These are phyloP conservation scores for Augiades crinisus DNA, from an alignment of 2,888 invertebrate genomes.

Conservation along the genomic window DNA sequence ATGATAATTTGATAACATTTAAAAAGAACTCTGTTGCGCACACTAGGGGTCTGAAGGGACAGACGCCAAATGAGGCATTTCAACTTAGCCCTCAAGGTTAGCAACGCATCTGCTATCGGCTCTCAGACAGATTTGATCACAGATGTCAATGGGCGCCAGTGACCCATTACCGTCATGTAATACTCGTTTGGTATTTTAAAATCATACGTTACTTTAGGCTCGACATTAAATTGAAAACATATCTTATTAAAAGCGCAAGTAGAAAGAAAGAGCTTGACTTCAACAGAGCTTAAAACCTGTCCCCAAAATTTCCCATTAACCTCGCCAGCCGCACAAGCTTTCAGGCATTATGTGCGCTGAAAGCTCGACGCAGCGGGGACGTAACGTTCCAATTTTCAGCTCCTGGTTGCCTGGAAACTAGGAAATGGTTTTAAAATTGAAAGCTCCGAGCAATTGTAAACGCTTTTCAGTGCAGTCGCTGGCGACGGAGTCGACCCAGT, in stretches of 20 bases:
- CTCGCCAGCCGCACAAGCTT: conserved; percentile 8
- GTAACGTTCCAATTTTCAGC: conserved; percentile 13
- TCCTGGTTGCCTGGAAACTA: conserved; percentile 17
- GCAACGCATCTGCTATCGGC: too few species aligned
- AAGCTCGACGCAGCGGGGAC: conserved; percentile 2
- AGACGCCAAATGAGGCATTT: too few species aligned
- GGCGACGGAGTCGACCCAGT: conserved; percentile 7
- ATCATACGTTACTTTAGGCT: too few species aligned
- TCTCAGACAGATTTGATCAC: too few species aligned
- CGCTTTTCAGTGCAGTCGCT: conserved; percentile 12
- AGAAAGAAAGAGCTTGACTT: background rate
- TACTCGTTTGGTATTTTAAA: too few species aligned
- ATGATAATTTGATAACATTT: too few species aligned
- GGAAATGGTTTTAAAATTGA: conserved; percentile 23
- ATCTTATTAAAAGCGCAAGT: background rate
- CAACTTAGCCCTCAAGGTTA: too few species aligned
- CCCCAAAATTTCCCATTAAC: conserved; percentile 12
- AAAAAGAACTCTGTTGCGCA: too few species aligned
- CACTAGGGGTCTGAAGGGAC: too few species aligned
- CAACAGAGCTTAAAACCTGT: background rate
- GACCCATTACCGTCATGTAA: too few species aligned
- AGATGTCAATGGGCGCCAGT: too few species aligned
- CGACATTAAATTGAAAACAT: too few species aligned
- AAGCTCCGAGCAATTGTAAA: conserved; percentile 19
- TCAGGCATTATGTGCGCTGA: conserved; percentile 8